Base-by-base conservation (phyloP, 2,888 invertebrate genomes). In the Troides oblongomaculatus region DNA sequence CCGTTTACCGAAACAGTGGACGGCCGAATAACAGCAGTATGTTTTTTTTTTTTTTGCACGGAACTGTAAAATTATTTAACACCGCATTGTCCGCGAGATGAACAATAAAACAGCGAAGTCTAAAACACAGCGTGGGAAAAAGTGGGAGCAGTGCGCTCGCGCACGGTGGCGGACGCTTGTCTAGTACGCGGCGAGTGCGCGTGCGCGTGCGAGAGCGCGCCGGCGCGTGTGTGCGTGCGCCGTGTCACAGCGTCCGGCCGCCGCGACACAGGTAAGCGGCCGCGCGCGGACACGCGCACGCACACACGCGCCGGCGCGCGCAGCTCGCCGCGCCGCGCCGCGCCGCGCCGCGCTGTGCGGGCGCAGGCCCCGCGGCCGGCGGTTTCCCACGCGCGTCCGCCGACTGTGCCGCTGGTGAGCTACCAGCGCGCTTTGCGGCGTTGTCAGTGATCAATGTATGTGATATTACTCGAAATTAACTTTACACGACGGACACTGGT, bases 61-160 rank as follows among this genome's bases (percentile, higher is more conserved):
- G 10, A 56, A 56, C 56, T 56, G 56, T 21, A 56, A 56, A 21
- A 56, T 56, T 21, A 21, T 56, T 46, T 46, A 56, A 36, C 7
- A 25, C 46, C 12, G 46, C 46, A 46, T 46, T 46, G 60, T 60
- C 60, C 36, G 25, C 60, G 25, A 36, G 36, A 60, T 36, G 60
- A 63, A 63, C 63, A 36, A 63, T 30, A 65, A 57, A 69, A 68
- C 59, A 18, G 21, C 53, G 64, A 56, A 64, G 64, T 64, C 69
- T 64, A 39, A 60, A 66, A 65, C 65, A 62, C 30, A 62, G 43
- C 70, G 70, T 70, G 70, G 70, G 70, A 70, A 70, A 70, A 70
- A 59, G 56, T 63, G 39, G 36, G 64, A 64, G 63, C 39, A 21
- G 46, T 39, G 36, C 36, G 36, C 25, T 58, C 25, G 23, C 25